Percentiles rank a stretch among this genome's conserved stretches.
Conservation (phyloP, 2,888 invertebrate genomes). For the Philonicus albiceps region DNA sequence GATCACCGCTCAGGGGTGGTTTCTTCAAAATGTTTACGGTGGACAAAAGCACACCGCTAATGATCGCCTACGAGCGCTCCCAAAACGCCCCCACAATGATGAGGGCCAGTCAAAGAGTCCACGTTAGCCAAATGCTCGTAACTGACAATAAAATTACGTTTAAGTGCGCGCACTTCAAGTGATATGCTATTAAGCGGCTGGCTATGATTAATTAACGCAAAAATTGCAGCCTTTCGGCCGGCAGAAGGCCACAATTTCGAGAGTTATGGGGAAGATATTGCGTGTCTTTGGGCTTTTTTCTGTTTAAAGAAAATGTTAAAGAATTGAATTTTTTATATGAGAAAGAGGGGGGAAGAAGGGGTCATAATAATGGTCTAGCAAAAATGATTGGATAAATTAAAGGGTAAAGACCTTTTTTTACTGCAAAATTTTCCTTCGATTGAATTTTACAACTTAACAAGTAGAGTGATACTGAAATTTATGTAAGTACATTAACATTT, state of each 20-base stretch:
- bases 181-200: neutral
- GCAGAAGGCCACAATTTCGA: neutral
- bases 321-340: neutral
- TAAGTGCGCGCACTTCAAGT: neutral
- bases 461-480: neutral
- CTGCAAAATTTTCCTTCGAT: neutral
- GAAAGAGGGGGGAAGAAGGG: no score
- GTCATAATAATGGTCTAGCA: neutral
- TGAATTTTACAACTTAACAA: neutral
- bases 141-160: neutral
- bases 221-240: neutral
- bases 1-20: conserved; percentile 28
- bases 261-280: neutral
- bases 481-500: no score
- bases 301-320: neutral
- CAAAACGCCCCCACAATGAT: neutral
- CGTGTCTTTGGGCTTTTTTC: neutral
- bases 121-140: neutral
- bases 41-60: conserved; percentile 45
- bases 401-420: neutral
- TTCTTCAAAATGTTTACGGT: conserved; percentile 41
- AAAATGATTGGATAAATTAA: neutral
- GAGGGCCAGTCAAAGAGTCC: neutral
- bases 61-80: conserved; percentile 1
- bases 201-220: neutral